Conservation (phyloP, 2,113 vertebrate species). For the Onychorhynchus coronatus region DNA sequence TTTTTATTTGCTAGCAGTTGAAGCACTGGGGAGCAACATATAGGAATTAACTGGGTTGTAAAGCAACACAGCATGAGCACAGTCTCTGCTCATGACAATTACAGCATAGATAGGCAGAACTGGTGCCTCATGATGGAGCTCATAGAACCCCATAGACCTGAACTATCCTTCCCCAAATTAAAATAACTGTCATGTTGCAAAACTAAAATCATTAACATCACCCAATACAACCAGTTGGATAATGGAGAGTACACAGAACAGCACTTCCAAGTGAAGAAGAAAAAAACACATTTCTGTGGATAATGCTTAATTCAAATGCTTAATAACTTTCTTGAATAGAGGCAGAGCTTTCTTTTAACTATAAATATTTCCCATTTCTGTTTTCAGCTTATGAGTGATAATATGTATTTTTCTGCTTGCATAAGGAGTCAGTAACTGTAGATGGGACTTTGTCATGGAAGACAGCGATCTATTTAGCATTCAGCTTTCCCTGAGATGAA, state of each 20-base stretch:
- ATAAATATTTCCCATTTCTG: background rate
- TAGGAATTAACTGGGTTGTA: background rate
- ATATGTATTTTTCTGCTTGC: background rate
- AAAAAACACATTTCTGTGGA: background rate
- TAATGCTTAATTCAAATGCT: background rate
- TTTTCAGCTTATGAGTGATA: background rate
- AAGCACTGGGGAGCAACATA: background rate
- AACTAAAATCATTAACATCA: background rate
- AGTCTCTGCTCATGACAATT: background rate
- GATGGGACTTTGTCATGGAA: background rate
- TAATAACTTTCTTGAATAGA: background rate
- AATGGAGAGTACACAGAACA: background rate
- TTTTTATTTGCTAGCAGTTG: background rate
- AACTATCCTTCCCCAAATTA: background rate
- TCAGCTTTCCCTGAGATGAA: background rate
- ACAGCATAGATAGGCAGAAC: background rate
- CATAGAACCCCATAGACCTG: background rate
- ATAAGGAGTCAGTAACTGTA: background rate
- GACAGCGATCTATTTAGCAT: background rate
- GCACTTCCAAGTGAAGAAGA: background rate
- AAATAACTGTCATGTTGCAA: fast-evolving
- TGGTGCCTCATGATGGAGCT: background rate
- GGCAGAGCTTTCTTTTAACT: background rate
- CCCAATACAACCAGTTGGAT: background rate
- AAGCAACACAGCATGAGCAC: background rate